Conservation (phyloP, 2,888 invertebrate species). For the Drosophila niveifrons region DNA sequence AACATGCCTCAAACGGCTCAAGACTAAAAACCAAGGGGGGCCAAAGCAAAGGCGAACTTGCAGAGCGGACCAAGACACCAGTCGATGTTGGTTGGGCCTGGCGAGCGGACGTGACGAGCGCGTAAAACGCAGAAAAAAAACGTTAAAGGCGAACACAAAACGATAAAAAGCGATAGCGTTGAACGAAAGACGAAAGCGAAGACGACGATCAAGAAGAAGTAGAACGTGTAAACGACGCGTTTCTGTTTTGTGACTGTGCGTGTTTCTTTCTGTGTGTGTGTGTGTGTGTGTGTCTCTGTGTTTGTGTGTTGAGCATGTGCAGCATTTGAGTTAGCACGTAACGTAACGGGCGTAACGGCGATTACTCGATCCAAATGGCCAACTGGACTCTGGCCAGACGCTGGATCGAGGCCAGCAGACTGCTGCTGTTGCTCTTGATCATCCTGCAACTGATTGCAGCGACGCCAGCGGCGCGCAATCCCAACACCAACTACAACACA, state of each 20-base stretch:
- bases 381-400: conserved; percentile 49
- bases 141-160: conserved; percentile 15
- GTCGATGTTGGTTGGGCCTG: conserved; percentile 79
- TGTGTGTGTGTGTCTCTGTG: conserved; percentile 18
- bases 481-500: conserved; percentile 41
- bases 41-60: conserved; percentile 71
- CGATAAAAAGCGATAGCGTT: conserved; percentile 24
- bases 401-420: conserved; percentile 61
- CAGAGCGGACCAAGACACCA: conserved; percentile 68
- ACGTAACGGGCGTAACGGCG: conserved; percentile 55
- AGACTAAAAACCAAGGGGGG: conserved; percentile 43
- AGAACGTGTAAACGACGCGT: conserved; percentile 34
- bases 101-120: conserved; percentile 75
- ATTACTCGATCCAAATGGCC: conserved; percentile 64
- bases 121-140: conserved; percentile 47
- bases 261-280: conserved; percentile 25
- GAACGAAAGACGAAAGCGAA: conserved; percentile 30
- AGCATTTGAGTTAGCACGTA: conserved; percentile 57
- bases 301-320: conserved; percentile 60
- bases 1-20: conserved; percentile 74
- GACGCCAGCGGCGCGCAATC: conserved; percentile 66
- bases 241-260: conserved; percentile 12
- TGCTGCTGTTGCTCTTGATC: conserved; percentile 63
- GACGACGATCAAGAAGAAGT: conserved; percentile 32
- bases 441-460: conserved; percentile 67